Base-by-base conservation (phyloP, 1,140 invertebrate species). In the Leptonema lineaticorne region DNA sequence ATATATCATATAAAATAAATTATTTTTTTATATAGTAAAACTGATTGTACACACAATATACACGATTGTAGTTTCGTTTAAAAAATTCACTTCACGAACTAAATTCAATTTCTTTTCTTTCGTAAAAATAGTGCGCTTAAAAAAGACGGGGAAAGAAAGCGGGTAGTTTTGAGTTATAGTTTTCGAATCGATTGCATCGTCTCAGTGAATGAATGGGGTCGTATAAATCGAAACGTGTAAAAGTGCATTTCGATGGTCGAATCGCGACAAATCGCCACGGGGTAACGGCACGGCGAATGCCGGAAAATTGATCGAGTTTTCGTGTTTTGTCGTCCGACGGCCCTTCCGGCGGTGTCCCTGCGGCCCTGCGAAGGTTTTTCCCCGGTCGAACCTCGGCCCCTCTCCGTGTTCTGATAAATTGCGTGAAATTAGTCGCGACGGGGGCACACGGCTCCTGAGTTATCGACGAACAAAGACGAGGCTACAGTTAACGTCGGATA, bases 221-320 rank as follows among this genome's bases (percentile, higher is more conserved):
- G 30, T 33, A 33, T 33, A 11, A 6, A 33, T 33, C n/a, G 30
- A 6, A 33, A 16, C 16, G 37, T 16, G 37, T 41, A 33, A 11
- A 33, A 41, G 16, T 14, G 11, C 3, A 16, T 11, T 4, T 3
- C 9, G 37, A 2, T 16, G 37, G 2, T 27, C 28, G 60, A 48
- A 50, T 53, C 45, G 62, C 37, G 33, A 64, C 62, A 64, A 64
- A 64, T 64, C 62, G 67, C 67, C 53, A 28, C 41, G 62, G 62
- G 69, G 29, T 28, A 26, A 14, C 50, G 69, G 58, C 60, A 66
- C 73, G 64, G 37, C 37, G n/a, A 74, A 75, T 77, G 78, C 77
- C 80, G 78, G 79, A 79, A 80, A 81, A 80, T 81, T 81, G 78
- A 80, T 81, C 76, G 79, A 80, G 77, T 80, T 80, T 79, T 79